Evolutionary conservation across 2,888 invertebrate genomes (phyloP), one percentile per base, ranked within the genome.

Genomic region (Nasonovia ribisnigri): DNA sequence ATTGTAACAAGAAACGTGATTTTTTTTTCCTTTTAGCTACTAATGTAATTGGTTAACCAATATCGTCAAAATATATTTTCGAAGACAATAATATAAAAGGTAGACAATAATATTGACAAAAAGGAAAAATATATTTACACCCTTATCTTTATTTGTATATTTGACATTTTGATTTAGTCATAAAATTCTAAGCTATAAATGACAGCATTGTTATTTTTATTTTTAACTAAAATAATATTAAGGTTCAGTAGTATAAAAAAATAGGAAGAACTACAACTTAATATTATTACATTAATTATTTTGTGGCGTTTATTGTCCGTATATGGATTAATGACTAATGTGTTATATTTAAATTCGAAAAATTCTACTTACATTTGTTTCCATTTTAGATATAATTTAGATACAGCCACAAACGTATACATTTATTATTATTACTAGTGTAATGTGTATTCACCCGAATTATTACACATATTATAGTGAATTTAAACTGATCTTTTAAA

Each of bases 1-100:
- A 42, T 42, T 26, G 26, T 16, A 36, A 54, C 11, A 24, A 54
- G 29, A 54, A 11, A 26, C 26, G 5, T 24, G 16, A 36, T 36
- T 36, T 16, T 42, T 36, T 88, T 54, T 54, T 54, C 54, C 36
- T 43, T 60, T 60, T n/a, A 42, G 42, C 26, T 46, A 60, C 60
- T 89, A 60, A 89, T 89, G 89, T 89, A 89, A 89, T 89, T 89
- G 89, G 60, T n/a, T 16, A 29, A n/a, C 57, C 43, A 46, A 89
- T 60, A 60, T 46, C 60, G n/a, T 60, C n/a, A n/a, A 60, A 60
- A 60, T n/a, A 46, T 89, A 43, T 88, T 60, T 60, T n/a, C 46
- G 16, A 26, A 43, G 16, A 88, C 29, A 54, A 42, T 54, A 88
- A 54, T 5, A 29, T 54, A 89, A 57, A 89, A 43, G 16, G 29